Conservation (phyloP, 2,888 invertebrate species). For the Shargacucullia verbasci region DNA sequence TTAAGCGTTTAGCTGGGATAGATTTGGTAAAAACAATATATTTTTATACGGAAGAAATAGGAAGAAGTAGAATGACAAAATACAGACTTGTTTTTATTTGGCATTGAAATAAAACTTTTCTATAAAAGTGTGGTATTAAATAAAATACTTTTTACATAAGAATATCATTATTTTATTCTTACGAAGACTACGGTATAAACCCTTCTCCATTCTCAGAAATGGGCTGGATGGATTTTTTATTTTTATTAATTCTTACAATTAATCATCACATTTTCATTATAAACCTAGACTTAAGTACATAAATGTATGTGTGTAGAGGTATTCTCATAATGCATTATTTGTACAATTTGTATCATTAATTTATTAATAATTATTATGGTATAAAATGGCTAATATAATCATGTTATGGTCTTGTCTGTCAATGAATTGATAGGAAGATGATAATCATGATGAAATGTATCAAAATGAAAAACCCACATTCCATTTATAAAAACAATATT, state of each 20-base stretch:
- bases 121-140: slow-evolving; percentile 20
- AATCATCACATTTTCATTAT: slow-evolving; percentile 59
- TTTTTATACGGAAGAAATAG: no score
- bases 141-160: slow-evolving; percentile 21
- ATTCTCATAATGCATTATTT: slow-evolving; percentile 31
- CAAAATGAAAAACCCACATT: slow-evolving; percentile 32
- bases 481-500: slow-evolving; percentile 49
- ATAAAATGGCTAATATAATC: slow-evolving; percentile 28
- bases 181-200: no score
- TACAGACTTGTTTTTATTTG: no score
- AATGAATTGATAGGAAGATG: slow-evolving; percentile 46
- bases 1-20: slow-evolving; percentile 26
- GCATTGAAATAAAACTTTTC: no score
- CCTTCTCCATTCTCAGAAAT: no score
- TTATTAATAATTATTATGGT: not conserved
- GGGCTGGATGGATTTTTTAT: no score
- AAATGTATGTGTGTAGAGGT: no score
- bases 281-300: slow-evolving; percentile 34
- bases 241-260: slow-evolving; percentile 42
- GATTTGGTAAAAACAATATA: not conserved
- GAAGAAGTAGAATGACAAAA: no score
- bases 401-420: slow-evolving; percentile 49
- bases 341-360: slow-evolving; percentile 31
- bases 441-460: slow-evolving; percentile 30
- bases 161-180: slow-evolving; percentile 15